Base-by-base conservation (phyloP, 2,113 vertebrate species). In the Trogon surrucura region DNA sequence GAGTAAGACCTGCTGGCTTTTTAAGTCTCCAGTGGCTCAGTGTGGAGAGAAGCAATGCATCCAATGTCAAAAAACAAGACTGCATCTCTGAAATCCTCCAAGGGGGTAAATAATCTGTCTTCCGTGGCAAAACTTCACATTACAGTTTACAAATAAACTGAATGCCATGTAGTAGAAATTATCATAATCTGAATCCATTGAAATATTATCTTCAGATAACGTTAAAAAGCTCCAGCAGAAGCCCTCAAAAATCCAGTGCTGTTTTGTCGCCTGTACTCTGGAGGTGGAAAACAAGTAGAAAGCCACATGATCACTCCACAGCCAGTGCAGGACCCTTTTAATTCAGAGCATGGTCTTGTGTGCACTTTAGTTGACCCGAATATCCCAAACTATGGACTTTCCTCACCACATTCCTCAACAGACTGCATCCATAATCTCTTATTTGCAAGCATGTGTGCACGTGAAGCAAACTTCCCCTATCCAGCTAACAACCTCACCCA, bases 371-470 rank as follows among this genome's bases (percentile, higher is more conserved):
- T n/a, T 11, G 45, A 91, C 56, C 2, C n/a, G 20, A 71, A 30
- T 17, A 54, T 19, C 71, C 29, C 38, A 26, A 66, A 4, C 13
- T 30, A 34, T 5, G 10, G 22, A 26, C 18, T 67, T 82, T 34
- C 79, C 58, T 34, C 60, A 88, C 45, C 44, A 47, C 8, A 56
- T 11, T 67, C 34, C 64, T 71, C 1, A 3, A 73, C 14, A 90
- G 50, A 67, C 8, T 21, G 41, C n/a, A 85, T 32, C 51, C 64
- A 16, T 62, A 25, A 71, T 19, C 51, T 78, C 44, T 51, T 14
- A 30, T 5, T 47, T 62, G 19, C 58, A 77, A 45, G 50, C 0
- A 4, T n/a, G 44, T 2, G 5, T n/a, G 53, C 0, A 0, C 16
- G 30, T 50, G 26, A 85, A 77, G 36, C 14, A 53, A 83, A 61